Percentiles rank a stretch among this genome's conserved stretches.
These are phyloP conservation scores for Pogonocichla stellata DNA, from an alignment of 2,113 vertebrate genomes.

Conservation along the genomic window DNA sequence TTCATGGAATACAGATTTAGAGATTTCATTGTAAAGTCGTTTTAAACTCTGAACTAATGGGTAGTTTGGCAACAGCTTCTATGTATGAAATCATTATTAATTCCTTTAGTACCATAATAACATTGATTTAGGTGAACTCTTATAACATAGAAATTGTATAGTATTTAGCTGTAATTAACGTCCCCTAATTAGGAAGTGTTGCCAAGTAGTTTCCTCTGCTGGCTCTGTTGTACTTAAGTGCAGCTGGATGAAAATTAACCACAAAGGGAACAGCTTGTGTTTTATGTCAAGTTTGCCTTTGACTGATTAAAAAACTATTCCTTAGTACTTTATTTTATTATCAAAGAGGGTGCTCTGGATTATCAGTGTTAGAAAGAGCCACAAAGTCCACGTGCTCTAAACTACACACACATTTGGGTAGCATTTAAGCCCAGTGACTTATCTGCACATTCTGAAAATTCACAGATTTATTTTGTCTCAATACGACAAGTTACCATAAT, in stretches of 20 bases:
- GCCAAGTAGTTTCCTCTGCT: slow-evolving; percentile 77
- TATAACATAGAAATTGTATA: slow-evolving; percentile 73
- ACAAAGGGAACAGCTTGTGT: slow-evolving; percentile 79
- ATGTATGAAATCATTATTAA: slow-evolving; percentile 76
- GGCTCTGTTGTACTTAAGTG: slow-evolving; percentile 74
- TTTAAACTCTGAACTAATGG: slow-evolving; percentile 71
- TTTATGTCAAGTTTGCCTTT: slow-evolving; percentile 77
- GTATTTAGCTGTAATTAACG: slow-evolving; percentile 80
- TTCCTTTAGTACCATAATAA: slow-evolving; percentile 74
- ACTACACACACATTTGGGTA: neutral
- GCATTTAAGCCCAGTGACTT: neutral
- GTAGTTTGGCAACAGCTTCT: slow-evolving; percentile 68
- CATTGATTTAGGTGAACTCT: slow-evolving; percentile 78
- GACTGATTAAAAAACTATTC: slow-evolving; percentile 75
- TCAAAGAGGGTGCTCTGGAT: slow-evolving; percentile 53
- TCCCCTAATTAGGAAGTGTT: slow-evolving; percentile 78
- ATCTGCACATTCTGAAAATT: neutral
- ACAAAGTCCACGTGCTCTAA: slow-evolving; percentile 21
- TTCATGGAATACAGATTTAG: neutral
- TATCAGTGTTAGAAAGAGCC: slow-evolving; percentile 37
- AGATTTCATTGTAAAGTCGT: slow-evolving; percentile 39
- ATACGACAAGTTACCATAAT: neutral
- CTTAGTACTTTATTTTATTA: slow-evolving; percentile 67
- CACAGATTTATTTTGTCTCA: slow-evolving; percentile 26
- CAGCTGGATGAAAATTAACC: slow-evolving; percentile 79